Evolutionary conservation across 53 echinoderm and acorn worm genomes (phyloP).

Genomic region (Mesocentrotus franciscanus): DNA sequence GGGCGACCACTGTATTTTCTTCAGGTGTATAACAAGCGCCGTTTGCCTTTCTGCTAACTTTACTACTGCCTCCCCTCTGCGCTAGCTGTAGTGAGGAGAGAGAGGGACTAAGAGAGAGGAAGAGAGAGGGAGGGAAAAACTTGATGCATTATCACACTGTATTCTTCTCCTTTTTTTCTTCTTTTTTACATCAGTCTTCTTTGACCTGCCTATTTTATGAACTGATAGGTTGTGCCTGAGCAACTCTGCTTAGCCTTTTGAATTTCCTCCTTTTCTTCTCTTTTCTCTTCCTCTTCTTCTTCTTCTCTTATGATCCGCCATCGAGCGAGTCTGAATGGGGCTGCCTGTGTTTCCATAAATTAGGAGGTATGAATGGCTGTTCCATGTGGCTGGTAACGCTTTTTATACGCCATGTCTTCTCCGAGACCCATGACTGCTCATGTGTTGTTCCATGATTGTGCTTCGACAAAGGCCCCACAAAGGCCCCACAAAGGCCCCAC

Average conservation of each 20-base stretch:
- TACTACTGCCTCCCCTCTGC: conserved; percentile 58
- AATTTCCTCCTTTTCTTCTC: conserved; percentile 26
- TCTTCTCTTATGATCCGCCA: background rate
- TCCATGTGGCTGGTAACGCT: conserved; percentile 23
- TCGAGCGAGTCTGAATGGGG: conserved; percentile 45
- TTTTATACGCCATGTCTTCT: conserved; percentile 18
- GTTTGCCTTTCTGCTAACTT: conserved; percentile 58
- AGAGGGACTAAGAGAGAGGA: conserved; percentile 5
- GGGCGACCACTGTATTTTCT: conserved; percentile 55
- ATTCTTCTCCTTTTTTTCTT: background rate
- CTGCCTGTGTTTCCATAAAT: conserved; percentile 59
- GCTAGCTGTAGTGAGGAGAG: conserved; percentile 40
- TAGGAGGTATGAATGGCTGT: conserved; percentile 53
- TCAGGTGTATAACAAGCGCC: conserved; percentile 57
- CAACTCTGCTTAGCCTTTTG: conserved; percentile 26
- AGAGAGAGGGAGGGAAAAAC: background rate
- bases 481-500: conserved; percentile 23
- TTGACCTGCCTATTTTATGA: conserved; percentile 28
- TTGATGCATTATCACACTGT: conserved; percentile 32
- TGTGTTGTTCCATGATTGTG: conserved; percentile 61
- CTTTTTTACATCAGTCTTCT: background rate
- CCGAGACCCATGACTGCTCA: conserved; percentile 56
- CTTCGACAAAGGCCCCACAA: conserved; percentile 23
- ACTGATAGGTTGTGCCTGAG: conserved; percentile 49
- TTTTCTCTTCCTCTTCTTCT: background rate